Conservation (phyloP, 2,888 invertebrate species). For the Apotomis turbidana region DNA sequence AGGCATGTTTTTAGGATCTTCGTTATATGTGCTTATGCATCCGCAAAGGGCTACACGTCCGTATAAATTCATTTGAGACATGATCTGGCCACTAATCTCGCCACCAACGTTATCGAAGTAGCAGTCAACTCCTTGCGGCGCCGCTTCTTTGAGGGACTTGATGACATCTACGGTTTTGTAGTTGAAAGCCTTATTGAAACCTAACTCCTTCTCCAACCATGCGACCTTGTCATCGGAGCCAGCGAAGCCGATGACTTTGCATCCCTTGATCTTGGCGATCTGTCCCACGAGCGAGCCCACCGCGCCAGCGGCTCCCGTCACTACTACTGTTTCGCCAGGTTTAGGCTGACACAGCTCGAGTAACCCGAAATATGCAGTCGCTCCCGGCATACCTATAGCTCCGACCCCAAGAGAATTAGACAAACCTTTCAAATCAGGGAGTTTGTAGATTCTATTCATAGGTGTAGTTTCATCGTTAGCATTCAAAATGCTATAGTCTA, state of each 20-base stretch:
- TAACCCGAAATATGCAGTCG: conserved; percentile 86
- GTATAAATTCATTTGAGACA: conserved; percentile 83
- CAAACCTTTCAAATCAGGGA: conserved; percentile 81
- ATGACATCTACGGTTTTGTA: conserved; percentile 86
- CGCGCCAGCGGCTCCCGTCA: conserved; percentile 87
- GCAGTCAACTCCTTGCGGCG: conserved; percentile 88
- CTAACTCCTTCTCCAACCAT: conserved; percentile 86
- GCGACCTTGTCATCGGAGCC: conserved; percentile 88
- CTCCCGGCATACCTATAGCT: conserved; percentile 85
- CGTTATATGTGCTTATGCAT: conserved; percentile 83
- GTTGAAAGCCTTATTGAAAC: conserved; percentile 88
- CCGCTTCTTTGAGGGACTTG: conserved; percentile 83
- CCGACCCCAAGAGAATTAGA: conserved; percentile 82
- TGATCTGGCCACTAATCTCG: conserved; percentile 83
- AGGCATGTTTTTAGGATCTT: conserved; percentile 51
- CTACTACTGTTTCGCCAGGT: conserved; percentile 85
- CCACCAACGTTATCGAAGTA: conserved; percentile 92
- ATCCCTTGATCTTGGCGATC: conserved; percentile 88
- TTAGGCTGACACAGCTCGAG: conserved; percentile 85
- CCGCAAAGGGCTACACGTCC: conserved; percentile 87
- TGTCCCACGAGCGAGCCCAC: conserved; percentile 89
- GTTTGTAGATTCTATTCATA: conserved; percentile 52
- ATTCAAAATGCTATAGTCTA: conserved; percentile 72
- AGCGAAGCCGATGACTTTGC: conserved; percentile 86
- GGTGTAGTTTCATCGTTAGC: conserved; percentile 42